A percentile compares a stretch with the other conserved stretches of the same genome.
These are phyloP conservation scores for Drosophila longiperda DNA, from an alignment of 2,888 invertebrate species.

Conservation along the genomic window DNA sequence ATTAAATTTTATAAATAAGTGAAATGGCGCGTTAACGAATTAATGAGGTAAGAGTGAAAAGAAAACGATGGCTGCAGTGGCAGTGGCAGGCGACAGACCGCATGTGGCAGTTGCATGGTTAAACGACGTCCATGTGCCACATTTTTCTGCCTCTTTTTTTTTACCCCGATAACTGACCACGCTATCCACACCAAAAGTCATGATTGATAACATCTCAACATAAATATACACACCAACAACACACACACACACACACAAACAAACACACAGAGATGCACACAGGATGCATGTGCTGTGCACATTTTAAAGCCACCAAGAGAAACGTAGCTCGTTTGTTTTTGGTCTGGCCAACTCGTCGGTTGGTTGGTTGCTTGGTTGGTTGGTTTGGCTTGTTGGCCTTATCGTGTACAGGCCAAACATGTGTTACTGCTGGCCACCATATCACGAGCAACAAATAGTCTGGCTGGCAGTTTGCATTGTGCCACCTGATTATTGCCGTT, in stretches of 20 bases:
- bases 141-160: slow-evolving; percentile 20
- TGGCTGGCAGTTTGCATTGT: slow-evolving; percentile 25
- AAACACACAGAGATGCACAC: slow-evolving; percentile 15
- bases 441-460: slow-evolving; percentile 20
- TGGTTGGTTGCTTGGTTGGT: slow-evolving; percentile 9
- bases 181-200: slow-evolving; percentile 74
- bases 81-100: slow-evolving; percentile 1
- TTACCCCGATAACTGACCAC: slow-evolving; percentile 63
- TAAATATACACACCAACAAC: slow-evolving; percentile 37
- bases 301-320: slow-evolving; percentile 46
- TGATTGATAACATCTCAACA: slow-evolving; percentile 78
- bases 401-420: slow-evolving; percentile 60
- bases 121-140: slow-evolving; percentile 50
- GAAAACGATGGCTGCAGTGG: not conserved
- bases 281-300: slow-evolving; percentile 37
- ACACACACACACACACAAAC: slow-evolving; percentile 29
- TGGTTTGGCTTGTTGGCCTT: slow-evolving; percentile 46
- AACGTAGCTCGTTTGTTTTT: slow-evolving; percentile 37
- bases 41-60: slow-evolving; percentile 54
- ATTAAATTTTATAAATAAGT: slow-evolving; percentile 41
- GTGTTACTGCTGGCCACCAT: slow-evolving; percentile 52
- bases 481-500: slow-evolving; percentile 54
- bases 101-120: slow-evolving; percentile 37
- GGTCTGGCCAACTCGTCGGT: slow-evolving; percentile 6
- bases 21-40: slow-evolving; percentile 65